Evolutionary conservation across 2,888 invertebrate species (phyloP), one percentile per base, ranked within the genome.

Genomic region (Noctua comes): DNA sequence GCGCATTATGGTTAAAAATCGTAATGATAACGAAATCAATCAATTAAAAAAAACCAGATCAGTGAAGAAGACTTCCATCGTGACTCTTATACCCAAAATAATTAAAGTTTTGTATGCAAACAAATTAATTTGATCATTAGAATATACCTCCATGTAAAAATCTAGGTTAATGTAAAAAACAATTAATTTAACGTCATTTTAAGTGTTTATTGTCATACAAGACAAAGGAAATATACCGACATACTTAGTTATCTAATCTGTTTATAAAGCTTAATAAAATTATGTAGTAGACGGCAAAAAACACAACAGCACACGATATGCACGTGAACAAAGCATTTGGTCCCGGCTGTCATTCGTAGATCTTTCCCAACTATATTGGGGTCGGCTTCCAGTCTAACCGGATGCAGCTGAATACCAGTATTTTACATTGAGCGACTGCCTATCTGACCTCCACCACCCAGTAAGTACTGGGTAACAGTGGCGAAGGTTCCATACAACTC

Each of bases 161-260:
- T 79, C 13, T 43, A 73, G 85, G 80, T 85, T 80, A 85, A 82
- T 85, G 36, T 31, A 2, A 70, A 70, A 40, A 4, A 1, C 18
- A 16, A 73, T 75, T 81, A 24, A 59, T 57, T n/a, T 72, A 24
- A 43, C 27, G 31, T 8, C 5, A 13, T 54, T 68, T 71, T 64
- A 24, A 66, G 65, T 6, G 57, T 83, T 68, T 57, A 68, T 82
- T 68, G n/a, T 16, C n/a, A 62, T 54, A n/a, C 16, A 27, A 76
- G 40, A 83, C 84, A 83, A 65, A 51, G 68, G 27, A 77, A 62
- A 62, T 74, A 40, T 43, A 69, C 40, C 43, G 21, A 66, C 16
- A 46, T 54, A 62, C 24, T 24, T 46, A n/a, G 16, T 57, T 81
- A 68, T 62, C 31, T 51, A 40, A 77, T 54, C 31, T 27, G 43